A percentile compares a stretch with the other conserved stretches of the same genome.
Conservation (phyloP, 1,140 invertebrate species). For the Brachionus paranguensis region DNA sequence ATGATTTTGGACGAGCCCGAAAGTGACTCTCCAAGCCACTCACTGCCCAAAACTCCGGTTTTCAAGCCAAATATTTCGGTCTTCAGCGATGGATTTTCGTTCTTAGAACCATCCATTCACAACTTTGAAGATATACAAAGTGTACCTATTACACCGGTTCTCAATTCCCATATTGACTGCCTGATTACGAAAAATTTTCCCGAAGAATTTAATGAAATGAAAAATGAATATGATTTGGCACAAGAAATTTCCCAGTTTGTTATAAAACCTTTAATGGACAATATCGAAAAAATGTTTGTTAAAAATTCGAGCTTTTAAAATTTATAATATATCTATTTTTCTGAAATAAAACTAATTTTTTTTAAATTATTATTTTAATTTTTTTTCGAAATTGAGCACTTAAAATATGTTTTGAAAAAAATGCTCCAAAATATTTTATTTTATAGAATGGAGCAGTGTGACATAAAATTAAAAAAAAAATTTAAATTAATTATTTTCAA, state of each 20-base stretch:
- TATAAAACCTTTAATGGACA: background rate
- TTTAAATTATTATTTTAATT: background rate
- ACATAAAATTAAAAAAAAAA: too few species aligned
- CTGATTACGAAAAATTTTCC: background rate
- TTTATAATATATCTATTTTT: background rate
- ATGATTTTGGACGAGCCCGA: background rate
- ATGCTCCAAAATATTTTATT: background rate
- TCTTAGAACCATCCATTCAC: background rate
- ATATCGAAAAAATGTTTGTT: background rate
- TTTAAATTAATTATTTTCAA: too few species aligned
- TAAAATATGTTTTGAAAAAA: background rate
- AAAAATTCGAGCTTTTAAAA: background rate
- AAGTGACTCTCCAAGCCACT: background rate
- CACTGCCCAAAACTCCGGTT: background rate
- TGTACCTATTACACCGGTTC: background rate
- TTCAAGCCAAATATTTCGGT: background rate
- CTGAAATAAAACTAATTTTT: background rate
- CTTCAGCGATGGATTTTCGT: background rate
- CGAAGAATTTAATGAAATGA: background rate
- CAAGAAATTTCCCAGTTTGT: background rate
- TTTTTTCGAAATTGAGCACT: background rate
- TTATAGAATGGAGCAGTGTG: too few species aligned
- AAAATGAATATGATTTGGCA: background rate
- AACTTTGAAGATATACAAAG: constrained; percentile 4
- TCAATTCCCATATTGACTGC: background rate